Evolutionary conservation across 1,140 invertebrate genomes (phyloP).

Genomic region (Rhizoglyphus robini): DNA sequence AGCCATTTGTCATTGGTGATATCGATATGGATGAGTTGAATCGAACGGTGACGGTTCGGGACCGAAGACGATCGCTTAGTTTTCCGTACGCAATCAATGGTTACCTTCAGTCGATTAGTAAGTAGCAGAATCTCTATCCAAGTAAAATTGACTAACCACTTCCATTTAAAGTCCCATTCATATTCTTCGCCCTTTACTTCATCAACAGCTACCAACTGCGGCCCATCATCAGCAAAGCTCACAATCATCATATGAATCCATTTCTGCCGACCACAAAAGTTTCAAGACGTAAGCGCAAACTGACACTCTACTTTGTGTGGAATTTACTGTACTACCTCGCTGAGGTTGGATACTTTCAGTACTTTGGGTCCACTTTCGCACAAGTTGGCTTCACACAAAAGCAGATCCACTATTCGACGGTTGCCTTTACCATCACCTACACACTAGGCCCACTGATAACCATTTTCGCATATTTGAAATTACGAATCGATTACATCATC

Average conservation of each 20-base stretch:
- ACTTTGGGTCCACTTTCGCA: not conserved
- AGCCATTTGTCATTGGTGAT: not conserved
- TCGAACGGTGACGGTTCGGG: not conserved
- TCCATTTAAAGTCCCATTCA: not conserved
- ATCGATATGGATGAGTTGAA: not conserved
- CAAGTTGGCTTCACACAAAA: not conserved
- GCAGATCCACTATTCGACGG: not conserved
- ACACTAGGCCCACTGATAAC: not conserved
- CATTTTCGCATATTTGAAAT: not conserved
- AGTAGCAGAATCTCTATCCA: not conserved
- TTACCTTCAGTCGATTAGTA: constrained; percentile 5
- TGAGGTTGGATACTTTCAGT: not conserved
- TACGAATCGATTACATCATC: not conserved
- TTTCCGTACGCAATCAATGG: constrained; percentile 1
- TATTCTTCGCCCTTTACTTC: not conserved
- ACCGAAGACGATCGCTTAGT: not conserved
- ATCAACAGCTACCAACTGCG: not conserved
- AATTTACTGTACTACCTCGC: not conserved
- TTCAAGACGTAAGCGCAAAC: not conserved
- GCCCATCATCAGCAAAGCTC: not conserved
- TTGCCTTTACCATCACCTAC: not conserved
- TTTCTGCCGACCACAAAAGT: not conserved
- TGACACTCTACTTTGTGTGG: not conserved
- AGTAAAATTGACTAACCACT: not conserved
- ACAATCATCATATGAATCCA: not conserved